A percentile compares a stretch with the other conserved stretches of the same genome.
These are phyloP conservation scores for Gracilinanus agilis DNA, from an alignment of 2,113 vertebrate species.

Conservation along the genomic window DNA sequence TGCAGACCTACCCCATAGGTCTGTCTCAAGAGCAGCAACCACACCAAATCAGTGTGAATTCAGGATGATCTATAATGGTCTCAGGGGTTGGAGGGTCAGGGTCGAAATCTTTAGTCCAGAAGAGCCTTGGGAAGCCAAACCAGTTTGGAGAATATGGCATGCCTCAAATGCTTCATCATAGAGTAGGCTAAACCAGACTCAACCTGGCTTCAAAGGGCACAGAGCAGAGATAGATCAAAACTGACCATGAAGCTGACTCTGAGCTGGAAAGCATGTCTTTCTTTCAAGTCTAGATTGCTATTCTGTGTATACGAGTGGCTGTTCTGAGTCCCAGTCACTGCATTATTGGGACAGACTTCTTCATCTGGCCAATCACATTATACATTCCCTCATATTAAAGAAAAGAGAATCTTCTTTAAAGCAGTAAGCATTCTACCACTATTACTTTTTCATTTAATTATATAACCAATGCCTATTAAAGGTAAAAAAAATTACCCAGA, in stretches of 20 bases:
- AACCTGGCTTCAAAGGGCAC: background rate
- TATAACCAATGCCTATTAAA: background rate
- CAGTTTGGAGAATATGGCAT: background rate
- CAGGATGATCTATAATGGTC: background rate
- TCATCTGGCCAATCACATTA: background rate
- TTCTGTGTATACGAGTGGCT: background rate
- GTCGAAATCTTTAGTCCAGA: background rate
- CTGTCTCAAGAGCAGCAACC: background rate
- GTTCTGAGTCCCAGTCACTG: background rate
- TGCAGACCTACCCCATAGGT: background rate
- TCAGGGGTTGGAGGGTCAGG: too few relatives aligned
- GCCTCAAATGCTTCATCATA: background rate
- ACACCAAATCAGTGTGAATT: background rate
- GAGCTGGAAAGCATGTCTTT: background rate
- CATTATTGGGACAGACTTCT: background rate
- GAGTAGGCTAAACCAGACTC: background rate
- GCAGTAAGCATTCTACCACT: background rate
- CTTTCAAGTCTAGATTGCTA: background rate
- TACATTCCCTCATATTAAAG: background rate
- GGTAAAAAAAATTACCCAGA: background rate
- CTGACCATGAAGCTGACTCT: background rate
- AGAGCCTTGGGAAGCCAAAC: background rate
- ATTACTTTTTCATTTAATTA: background rate
- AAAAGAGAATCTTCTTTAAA: slow-evolving; percentile 14
- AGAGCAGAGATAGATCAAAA: background rate